Evolutionary conservation across 2,888 invertebrate species (phyloP), one percentile per base, ranked within the genome.

Genomic region (Agapetus fuscipes): DNA sequence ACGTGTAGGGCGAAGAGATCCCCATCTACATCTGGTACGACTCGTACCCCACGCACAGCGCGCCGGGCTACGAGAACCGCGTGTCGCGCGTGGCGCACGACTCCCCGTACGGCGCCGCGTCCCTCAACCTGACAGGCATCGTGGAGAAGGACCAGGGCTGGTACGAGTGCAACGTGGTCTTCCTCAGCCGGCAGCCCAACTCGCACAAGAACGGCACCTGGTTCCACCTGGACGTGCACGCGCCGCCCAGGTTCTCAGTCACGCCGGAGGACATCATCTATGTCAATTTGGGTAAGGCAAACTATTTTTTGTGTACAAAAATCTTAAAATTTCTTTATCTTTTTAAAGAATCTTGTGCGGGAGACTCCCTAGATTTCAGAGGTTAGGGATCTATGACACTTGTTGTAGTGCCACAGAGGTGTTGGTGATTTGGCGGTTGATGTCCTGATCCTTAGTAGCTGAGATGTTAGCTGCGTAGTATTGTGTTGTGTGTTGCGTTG

Each of bases 11-110:
- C 62, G 83, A 90, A 74, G 90, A 91, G 73, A 85, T 90, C 68
- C 93, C 94, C 55, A 91, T 95, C 66, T 94, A 93, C 77, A 91
- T 94, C 71, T 93, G 93, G 88, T 95, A 93, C 78, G 91, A 93
- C 72, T 89, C 90, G 63, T 95, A 95, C 72, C 91, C 91, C 54
- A 89, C 94, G 51, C 95, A 94, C 76, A 88, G 90, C 65, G 94
- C 88, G 56, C 86, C 88, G 63, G 91, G 89, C 37, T 93, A 91
- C 72, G 89, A 91, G 64, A 89, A 88, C 53, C 74, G 93, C 47
- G 91, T 91, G 59, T 86, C 89, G 49, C 79, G 88, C 54, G 90
- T 91, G 55, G 82, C 86, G 49, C 81, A 83, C 51, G 87, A 86
- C 68, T 87, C 88, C 48, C 83, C 83, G 46, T 89, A 85, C 64